A percentile compares a stretch with the other conserved stretches of the same genome.
phyloP scores from a whole-genome alignment of 2,888 invertebrate species.

The Ernsta delagoae region DNA sequence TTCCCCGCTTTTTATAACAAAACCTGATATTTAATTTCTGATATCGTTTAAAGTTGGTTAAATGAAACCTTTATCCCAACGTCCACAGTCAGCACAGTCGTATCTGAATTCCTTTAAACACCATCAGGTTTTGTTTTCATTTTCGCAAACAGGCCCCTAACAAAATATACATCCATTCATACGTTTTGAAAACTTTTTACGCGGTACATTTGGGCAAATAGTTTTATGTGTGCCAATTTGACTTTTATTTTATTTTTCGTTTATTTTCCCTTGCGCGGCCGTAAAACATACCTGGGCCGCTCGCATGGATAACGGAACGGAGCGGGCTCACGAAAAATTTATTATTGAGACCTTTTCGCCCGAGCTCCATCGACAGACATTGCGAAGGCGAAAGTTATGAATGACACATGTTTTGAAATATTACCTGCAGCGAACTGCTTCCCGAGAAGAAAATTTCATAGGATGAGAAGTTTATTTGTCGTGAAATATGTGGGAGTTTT shows the following conservation, averaged over 20 bases:
- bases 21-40: too few species aligned
- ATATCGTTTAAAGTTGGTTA: too few species aligned
- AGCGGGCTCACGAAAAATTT: slow-evolving; percentile 82
- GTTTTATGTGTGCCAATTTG: slow-evolving; percentile 83
- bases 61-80: too few species aligned
- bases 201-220: slow-evolving; percentile 75
- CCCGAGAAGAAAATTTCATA: slow-evolving; percentile 76
- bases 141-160: slow-evolving; percentile 36
- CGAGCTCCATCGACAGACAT: slow-evolving; percentile 83
- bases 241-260: slow-evolving; percentile 82
- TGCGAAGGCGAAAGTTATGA: slow-evolving; percentile 84
- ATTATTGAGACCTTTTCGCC: slow-evolving; percentile 84
- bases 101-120: not conserved
- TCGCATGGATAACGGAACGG: slow-evolving; percentile 80
- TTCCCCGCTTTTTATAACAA: too few species aligned
- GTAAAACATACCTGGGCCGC: slow-evolving; percentile 83
- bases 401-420: slow-evolving; percentile 86
- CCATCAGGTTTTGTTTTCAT: slow-evolving; percentile 31
- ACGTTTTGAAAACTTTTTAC: slow-evolving; percentile 66
- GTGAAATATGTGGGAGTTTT: slow-evolving; percentile 84
- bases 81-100: not conserved
- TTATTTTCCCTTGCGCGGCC: slow-evolving; percentile 83
- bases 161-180: slow-evolving; percentile 42
- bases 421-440: slow-evolving; percentile 82
- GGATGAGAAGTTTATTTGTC: slow-evolving; percentile 84